phyloP scores from a whole-genome alignment of 2,888 invertebrate genomes.

The Papilio gigon region DNA sequence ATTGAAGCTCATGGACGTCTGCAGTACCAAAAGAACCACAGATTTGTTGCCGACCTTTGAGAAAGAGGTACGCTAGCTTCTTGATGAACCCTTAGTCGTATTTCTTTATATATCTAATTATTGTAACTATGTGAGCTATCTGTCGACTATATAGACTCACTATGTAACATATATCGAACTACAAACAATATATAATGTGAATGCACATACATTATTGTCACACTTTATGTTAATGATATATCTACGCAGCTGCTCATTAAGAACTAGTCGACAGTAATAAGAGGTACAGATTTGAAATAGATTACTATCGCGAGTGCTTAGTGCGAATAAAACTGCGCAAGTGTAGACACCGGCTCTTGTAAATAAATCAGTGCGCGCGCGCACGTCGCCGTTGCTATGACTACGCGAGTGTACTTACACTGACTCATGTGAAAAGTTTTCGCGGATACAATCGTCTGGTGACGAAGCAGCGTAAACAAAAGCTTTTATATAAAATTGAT shows the following conservation, averaged over 20 bases:
- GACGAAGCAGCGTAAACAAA: conserved; percentile 25
- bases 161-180: neutral
- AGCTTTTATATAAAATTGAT: neutral
- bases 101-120: too few relatives aligned
- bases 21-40: too few relatives aligned
- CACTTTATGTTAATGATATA: neutral
- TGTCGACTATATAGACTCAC: too few relatives aligned
- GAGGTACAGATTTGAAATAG: conserved; percentile 12
- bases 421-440: conserved; percentile 47
- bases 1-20: too few relatives aligned
- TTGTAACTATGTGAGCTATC: too few relatives aligned
- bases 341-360: conserved; percentile 44
- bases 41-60: too few relatives aligned
- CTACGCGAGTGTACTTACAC: conserved; percentile 47
- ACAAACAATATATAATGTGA: neutral
- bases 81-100: too few relatives aligned
- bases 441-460: conserved; percentile 26
- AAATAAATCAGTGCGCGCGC: conserved; percentile 49
- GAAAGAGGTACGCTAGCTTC: too few relatives aligned
- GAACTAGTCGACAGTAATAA: conserved; percentile 2
- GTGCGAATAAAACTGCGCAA: conserved; percentile 35
- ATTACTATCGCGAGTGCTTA: conserved; percentile 17
- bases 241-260: neutral
- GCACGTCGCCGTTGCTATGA: conserved; percentile 43
- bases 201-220: neutral